phyloP scores from a whole-genome alignment of 2,888 invertebrate species.

The Noctua comes region DNA sequence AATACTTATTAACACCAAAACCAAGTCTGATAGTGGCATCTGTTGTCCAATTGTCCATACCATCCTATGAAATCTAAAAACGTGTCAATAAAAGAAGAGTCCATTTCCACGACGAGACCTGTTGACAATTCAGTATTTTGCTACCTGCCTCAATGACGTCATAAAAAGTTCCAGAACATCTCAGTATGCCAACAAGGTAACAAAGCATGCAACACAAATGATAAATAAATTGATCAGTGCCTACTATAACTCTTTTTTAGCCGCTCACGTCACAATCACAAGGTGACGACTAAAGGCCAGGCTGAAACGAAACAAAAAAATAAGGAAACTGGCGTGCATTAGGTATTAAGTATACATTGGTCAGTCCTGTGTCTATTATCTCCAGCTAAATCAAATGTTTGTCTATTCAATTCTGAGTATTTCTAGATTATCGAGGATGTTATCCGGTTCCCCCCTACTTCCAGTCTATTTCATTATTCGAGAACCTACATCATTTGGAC shows the following conservation, averaged over 20 bases:
- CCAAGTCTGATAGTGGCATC: neutral
- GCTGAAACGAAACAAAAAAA: slow-evolving; percentile 23
- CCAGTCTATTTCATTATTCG: neutral
- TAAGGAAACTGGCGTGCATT: slow-evolving; percentile 39
- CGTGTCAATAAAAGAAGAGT: neutral
- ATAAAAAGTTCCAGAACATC: neutral
- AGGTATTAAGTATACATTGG: neutral
- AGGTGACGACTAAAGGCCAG: slow-evolving; percentile 19
- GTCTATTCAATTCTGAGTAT: slow-evolving; percentile 61
- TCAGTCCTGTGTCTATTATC: slow-evolving; percentile 27
- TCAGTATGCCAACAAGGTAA: slow-evolving; percentile 29
- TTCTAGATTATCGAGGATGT: slow-evolving; percentile 66
- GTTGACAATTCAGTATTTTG: neutral
- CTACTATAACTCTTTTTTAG: slow-evolving; percentile 30
- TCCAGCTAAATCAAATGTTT: slow-evolving; percentile 46
- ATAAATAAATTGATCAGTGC: slow-evolving; percentile 27
- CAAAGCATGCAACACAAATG: slow-evolving; percentile 24
- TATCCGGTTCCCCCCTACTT: neutral
- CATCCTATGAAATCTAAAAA: neutral
- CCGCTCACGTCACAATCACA: slow-evolving; percentile 41
- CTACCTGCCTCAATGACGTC: neutral
- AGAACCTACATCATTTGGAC: slow-evolving; percentile 5
- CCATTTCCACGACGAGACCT: neutral
- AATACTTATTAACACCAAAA: slow-evolving; percentile 1
- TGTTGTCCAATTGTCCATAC: neutral